A percentile compares a stretch with the other conserved stretches of the same genome.
Evolutionary conservation across 2,113 vertebrate species (phyloP).

Genomic region (Pseudois nayaur): DNA sequence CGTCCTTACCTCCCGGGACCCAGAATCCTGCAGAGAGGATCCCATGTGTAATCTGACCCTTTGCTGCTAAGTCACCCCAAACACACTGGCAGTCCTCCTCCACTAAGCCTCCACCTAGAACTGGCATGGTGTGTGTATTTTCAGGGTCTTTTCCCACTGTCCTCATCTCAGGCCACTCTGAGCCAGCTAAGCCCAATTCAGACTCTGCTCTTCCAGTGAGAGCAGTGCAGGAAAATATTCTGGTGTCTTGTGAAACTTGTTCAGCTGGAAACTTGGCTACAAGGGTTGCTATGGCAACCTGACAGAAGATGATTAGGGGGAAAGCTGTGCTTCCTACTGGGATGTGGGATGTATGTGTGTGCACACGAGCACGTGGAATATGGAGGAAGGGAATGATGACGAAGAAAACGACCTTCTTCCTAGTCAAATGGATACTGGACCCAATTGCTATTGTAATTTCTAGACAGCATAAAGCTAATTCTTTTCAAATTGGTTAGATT

Average conservation of each 20-base stretch:
- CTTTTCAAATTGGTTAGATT: not conserved
- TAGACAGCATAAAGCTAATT: not conserved
- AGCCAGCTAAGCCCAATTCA: not conserved
- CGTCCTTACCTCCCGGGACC: not conserved
- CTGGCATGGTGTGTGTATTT: conserved; percentile 13
- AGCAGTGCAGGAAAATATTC: not conserved
- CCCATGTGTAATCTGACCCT: not conserved
- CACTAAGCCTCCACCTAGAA: not conserved
- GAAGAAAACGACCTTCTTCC: not conserved
- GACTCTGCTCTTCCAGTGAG: not conserved
- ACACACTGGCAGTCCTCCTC: conserved; percentile 22
- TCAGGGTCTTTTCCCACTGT: not conserved
- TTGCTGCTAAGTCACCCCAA: conserved; percentile 36
- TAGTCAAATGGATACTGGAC: not conserved
- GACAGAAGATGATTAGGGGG: not conserved
- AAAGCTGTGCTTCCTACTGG: not conserved
- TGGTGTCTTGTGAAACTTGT: not conserved
- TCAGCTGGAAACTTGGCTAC: conserved; percentile 9
- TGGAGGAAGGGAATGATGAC: not conserved
- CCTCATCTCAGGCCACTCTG: conserved; percentile 37
- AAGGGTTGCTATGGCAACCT: conserved; percentile 66
- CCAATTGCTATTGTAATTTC: not conserved
- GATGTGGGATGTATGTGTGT: not conserved
- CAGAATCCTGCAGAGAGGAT: not conserved
- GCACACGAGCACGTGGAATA: not conserved